phyloP scores from a whole-genome alignment of 2,113 vertebrate species.

The Ophthalmolycus amberensis region DNA sequence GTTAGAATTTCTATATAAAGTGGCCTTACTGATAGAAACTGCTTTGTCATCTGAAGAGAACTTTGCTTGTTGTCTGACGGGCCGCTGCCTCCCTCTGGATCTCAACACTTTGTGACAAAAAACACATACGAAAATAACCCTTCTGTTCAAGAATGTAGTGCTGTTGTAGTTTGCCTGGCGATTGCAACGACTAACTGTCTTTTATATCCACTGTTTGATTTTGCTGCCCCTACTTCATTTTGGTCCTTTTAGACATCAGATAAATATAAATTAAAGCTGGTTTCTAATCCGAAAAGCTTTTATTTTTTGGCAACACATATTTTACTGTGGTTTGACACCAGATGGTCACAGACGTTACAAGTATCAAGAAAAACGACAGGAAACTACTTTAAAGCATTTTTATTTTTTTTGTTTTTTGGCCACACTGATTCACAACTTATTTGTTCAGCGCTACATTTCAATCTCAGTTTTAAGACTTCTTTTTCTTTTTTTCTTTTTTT shows the following conservation, averaged over 20 bases:
- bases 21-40: slow-evolving; percentile 93
- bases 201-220: slow-evolving; percentile 69
- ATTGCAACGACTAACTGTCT: slow-evolving; percentile 68
- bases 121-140: slow-evolving; percentile 22
- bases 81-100: slow-evolving; percentile 83
- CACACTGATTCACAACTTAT: slow-evolving; percentile 14
- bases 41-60: slow-evolving; percentile 84
- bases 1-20: slow-evolving; percentile 90
- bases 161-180: slow-evolving; percentile 86
- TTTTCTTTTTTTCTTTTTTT: slow-evolving; percentile 22
- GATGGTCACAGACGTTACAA: slow-evolving; percentile 28
- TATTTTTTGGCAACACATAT: slow-evolving; percentile 22
- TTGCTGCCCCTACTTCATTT: slow-evolving; percentile 55
- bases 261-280: slow-evolving; percentile 67
- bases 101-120: slow-evolving; percentile 73
- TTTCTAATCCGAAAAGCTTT: slow-evolving; percentile 57
- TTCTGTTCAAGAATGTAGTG: slow-evolving; percentile 79
- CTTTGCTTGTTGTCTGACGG: slow-evolving; percentile 76
- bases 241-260: slow-evolving; percentile 56
- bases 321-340: slow-evolving; percentile 43
- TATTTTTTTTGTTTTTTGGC: slow-evolving; percentile 25
- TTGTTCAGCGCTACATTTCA: slow-evolving; percentile 33
- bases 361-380: not conserved
- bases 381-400: slow-evolving; percentile 17
- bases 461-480: slow-evolving; percentile 36